phyloP scores from a whole-genome alignment of 1,140 invertebrate genomes.

The Samia ricini region DNA sequence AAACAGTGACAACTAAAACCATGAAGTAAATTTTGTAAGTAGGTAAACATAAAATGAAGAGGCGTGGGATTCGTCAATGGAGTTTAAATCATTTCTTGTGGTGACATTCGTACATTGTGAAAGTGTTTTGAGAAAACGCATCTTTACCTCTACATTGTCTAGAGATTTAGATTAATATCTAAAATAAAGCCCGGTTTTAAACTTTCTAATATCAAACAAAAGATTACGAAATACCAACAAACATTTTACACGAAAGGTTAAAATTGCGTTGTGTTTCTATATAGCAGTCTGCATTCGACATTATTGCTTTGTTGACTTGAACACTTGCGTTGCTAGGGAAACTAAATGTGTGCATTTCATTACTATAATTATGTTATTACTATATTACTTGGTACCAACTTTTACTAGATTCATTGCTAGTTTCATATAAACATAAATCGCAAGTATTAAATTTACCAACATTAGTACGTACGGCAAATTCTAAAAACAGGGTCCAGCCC shows the following conservation, averaged over 20 bases:
- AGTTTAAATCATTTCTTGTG: not conserved
- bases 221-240: slow-evolving; percentile 4
- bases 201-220: slow-evolving; percentile 24
- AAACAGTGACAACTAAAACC: not conserved
- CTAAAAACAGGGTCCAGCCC: too few relatives aligned
- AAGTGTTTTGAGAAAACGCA: slow-evolving; percentile 18
- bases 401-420: too few relatives aligned
- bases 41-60: not conserved
- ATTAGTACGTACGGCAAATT: too few relatives aligned
- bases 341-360: too few relatives aligned
- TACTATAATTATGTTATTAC: too few relatives aligned
- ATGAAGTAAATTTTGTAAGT: not conserved
- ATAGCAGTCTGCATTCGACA: not conserved
- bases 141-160: slow-evolving; percentile 23
- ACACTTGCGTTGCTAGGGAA: not conserved
- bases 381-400: too few relatives aligned
- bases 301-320: not conserved
- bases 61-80: slow-evolving; percentile 3
- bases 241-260: not conserved
- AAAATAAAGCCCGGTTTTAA: slow-evolving; percentile 8
- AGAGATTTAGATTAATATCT: slow-evolving; percentile 12
- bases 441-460: too few relatives aligned
- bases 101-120: slow-evolving; percentile 17
- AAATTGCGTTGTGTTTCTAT: not conserved
- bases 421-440: too few relatives aligned